Conservation (phyloP, 2,113 vertebrate species). For the Campylomormyrus tamandua region DNA sequence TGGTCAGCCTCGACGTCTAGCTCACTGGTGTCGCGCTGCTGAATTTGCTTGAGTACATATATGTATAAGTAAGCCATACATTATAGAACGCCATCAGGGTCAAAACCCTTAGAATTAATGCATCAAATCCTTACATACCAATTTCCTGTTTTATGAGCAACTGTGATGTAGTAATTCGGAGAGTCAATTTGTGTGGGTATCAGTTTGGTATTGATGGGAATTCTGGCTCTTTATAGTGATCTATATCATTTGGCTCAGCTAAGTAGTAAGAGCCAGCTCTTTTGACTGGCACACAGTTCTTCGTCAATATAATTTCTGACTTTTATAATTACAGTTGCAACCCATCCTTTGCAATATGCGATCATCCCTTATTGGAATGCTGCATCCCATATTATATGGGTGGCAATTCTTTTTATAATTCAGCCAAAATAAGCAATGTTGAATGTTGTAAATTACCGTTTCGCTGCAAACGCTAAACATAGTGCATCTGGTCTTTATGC, state of each 20-base stretch:
- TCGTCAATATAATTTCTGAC: background rate
- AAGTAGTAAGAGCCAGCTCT: background rate
- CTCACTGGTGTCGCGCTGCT: background rate
- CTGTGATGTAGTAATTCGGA: background rate
- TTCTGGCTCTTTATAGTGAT: background rate
- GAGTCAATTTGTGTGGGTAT: background rate
- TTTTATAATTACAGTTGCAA: background rate
- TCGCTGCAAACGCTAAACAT: background rate
- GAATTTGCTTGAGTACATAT: background rate
- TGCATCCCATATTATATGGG: background rate
- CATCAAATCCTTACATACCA: background rate
- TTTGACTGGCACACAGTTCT: background rate
- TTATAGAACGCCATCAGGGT: background rate
- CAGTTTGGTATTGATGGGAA: background rate
- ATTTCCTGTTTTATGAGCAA: background rate
- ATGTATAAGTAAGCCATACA: background rate
- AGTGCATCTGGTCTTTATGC: background rate
- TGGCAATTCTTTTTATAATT: background rate
- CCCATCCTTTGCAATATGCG: background rate
- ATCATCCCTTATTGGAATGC: background rate
- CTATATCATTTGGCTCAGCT: background rate
- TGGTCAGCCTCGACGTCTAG: background rate
- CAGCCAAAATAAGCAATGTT: background rate
- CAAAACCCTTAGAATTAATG: background rate
- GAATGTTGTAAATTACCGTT: background rate